A percentile compares a stretch with the other conserved stretches of the same genome.
Evolutionary conservation across 2,888 invertebrate genomes (phyloP).

Genomic region (Chouioia cunea): DNA sequence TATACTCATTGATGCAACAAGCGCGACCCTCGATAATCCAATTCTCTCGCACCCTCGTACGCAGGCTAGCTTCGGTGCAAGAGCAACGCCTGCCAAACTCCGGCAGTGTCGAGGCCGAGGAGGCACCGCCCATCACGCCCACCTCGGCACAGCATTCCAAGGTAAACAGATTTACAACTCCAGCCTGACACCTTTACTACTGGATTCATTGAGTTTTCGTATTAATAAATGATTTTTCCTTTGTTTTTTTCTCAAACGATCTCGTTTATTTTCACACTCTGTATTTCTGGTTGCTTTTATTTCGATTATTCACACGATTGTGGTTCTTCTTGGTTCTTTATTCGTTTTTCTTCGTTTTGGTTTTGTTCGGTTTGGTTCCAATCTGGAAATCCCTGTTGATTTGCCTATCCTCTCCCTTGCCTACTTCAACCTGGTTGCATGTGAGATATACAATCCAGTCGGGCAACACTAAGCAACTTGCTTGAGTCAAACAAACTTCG

Average conservation of each 20-base stretch:
- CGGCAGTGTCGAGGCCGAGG: conserved; percentile 73
- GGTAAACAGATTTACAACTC: conserved; percentile 70
- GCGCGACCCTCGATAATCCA: too few species aligned
- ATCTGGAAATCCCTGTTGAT: conserved; percentile 1
- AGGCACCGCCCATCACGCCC: conserved; percentile 74
- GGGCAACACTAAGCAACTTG: too few species aligned
- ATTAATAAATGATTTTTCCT: conserved; percentile 4
- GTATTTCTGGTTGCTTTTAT: too few species aligned
- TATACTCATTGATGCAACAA: too few species aligned
- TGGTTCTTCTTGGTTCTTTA: conserved; percentile 6
- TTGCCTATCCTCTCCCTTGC: neutral
- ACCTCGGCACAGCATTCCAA: conserved; percentile 78
- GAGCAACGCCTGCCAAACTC: conserved; percentile 87
- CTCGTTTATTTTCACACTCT: too few species aligned
- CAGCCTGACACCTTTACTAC: conserved; percentile 6
- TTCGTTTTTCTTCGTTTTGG: conserved; percentile 1
- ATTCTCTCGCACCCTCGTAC: conserved; percentile 9
- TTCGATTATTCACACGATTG: too few species aligned
- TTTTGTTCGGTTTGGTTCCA: neutral
- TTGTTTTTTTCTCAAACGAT: neutral
- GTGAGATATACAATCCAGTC: conserved; percentile 15
- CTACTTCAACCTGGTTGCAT: conserved; percentile 23
- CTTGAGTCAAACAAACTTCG: conserved; percentile 22
- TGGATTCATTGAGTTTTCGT: conserved; percentile 16
- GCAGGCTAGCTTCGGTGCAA: conserved; percentile 94